A percentile compares a stretch with the other conserved stretches of the same genome.
These are phyloP conservation scores for Heteractis magnifica DNA, from an alignment of 92 coral and sea anemone species.

Conservation along the genomic window DNA sequence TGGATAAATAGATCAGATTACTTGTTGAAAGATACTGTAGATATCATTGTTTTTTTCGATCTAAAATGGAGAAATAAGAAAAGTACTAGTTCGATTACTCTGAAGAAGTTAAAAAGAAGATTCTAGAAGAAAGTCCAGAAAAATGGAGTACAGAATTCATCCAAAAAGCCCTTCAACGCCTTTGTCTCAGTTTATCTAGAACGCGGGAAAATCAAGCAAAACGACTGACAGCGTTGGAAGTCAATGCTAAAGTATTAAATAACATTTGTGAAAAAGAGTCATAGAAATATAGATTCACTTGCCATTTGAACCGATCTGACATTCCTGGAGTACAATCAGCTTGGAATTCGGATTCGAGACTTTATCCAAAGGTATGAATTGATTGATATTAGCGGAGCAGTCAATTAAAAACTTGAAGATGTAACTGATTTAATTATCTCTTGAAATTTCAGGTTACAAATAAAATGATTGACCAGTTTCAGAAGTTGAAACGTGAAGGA, in stretches of 20 bases:
- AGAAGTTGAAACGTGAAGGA: conserved; percentile 48
- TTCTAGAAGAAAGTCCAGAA: too few relatives aligned
- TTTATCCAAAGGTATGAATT: conserved; percentile 43
- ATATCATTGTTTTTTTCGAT: too few relatives aligned
- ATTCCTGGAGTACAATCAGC: conserved; percentile 44
- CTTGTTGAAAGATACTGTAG: too few relatives aligned
- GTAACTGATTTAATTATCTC: too few relatives aligned
- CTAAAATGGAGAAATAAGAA: too few relatives aligned
- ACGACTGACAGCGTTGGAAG: conserved; percentile 27
- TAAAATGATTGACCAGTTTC: conserved; percentile 30
- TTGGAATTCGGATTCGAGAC: conserved; percentile 38
- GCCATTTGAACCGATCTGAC: conserved; percentile 7
- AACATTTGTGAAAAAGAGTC: conserved; percentile 13
- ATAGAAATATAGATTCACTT: conserved; percentile 23
- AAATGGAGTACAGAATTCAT: too few relatives aligned
- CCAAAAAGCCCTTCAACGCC: too few relatives aligned
- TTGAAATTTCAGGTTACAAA: too few relatives aligned
- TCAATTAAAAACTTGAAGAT: not conserved
- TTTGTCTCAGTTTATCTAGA: conserved; percentile 5
- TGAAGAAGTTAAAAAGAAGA: too few relatives aligned
- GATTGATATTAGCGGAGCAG: not conserved
- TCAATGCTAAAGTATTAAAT: conserved; percentile 15
- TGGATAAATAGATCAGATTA: too few relatives aligned
- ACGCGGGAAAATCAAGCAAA: conserved; percentile 39
- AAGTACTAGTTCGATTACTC: too few relatives aligned